These are phyloP conservation scores for Pseudomugil tenellus DNA, from an alignment of 2,797 vertebrate genomes.

Conservation along the genomic window DNA sequence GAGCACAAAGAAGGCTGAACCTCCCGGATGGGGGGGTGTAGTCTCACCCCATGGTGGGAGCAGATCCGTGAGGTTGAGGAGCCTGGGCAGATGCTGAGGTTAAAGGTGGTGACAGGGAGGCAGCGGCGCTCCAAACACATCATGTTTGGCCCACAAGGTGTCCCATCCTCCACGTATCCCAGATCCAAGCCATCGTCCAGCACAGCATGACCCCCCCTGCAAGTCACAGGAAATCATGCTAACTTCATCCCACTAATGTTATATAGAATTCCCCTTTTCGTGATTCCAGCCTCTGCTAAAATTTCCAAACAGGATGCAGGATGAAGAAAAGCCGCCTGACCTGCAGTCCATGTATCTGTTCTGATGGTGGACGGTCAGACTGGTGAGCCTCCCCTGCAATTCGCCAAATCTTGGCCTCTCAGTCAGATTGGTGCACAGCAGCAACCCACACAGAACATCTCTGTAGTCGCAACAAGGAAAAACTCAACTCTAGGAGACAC, in stretches of 20 bases:
- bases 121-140: constrained; percentile 94
- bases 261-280: not conserved
- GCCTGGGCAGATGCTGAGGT: constrained; percentile 93
- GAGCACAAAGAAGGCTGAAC: not conserved
- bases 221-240: constrained; percentile 3
- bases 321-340: constrained; percentile 70
- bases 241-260: not conserved
- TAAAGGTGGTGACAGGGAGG: constrained; percentile 90
- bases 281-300: not conserved
- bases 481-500: accelerated
- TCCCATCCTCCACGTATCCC: constrained; percentile 96
- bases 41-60: constrained; percentile 91
- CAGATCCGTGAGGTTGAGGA: constrained; percentile 87
- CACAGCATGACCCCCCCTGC: constrained; percentile 92
- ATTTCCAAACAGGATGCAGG: not conserved
- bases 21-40: not conserved
- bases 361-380: constrained; percentile 94
- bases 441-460: constrained; percentile 94
- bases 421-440: constrained; percentile 92
- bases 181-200: constrained; percentile 92
- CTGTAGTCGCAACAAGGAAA: constrained; percentile 65
- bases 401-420: constrained; percentile 88
- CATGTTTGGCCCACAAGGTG: constrained; percentile 96
- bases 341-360: constrained; percentile 96
- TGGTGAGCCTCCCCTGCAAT: constrained; percentile 89